Conservation (phyloP, 2,797 vertebrate genomes). For the Phataginus tetradactyla region DNA sequence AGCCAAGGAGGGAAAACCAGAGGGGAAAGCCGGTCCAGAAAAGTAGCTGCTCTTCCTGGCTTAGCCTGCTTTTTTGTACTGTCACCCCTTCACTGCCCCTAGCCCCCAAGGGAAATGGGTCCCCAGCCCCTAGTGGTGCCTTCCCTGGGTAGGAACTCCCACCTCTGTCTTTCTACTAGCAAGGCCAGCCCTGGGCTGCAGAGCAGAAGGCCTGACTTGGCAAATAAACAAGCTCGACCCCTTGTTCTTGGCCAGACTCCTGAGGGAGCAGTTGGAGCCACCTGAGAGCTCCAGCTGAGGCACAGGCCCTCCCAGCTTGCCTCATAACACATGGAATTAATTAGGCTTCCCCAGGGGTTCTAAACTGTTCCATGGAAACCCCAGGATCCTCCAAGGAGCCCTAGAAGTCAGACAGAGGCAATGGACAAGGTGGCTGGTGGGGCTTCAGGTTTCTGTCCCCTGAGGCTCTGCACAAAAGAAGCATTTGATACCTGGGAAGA, state of each 20-base stretch:
- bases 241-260: neutral
- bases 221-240: accelerated
- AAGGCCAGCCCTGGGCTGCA: neutral
- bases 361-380: neutral
- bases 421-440: neutral
- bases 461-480: neutral
- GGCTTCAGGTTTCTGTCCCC: neutral
- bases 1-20: neutral
- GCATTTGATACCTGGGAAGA: neutral
- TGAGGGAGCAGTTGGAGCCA: neutral
- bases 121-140: neutral
- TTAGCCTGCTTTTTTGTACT: neutral
- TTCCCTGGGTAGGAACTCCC: neutral
- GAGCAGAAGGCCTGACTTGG: neutral
- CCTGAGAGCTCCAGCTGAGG: neutral
- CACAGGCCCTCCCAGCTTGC: neutral
- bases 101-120: neutral
- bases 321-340: neutral
- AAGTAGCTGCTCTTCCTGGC: neutral
- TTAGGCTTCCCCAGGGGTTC: neutral
- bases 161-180: neutral
- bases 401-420: neutral
- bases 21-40: neutral
- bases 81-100: neutral
- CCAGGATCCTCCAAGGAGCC: neutral